phyloP scores from a whole-genome alignment of 2,888 invertebrate species.

The Halictus ligatus region DNA sequence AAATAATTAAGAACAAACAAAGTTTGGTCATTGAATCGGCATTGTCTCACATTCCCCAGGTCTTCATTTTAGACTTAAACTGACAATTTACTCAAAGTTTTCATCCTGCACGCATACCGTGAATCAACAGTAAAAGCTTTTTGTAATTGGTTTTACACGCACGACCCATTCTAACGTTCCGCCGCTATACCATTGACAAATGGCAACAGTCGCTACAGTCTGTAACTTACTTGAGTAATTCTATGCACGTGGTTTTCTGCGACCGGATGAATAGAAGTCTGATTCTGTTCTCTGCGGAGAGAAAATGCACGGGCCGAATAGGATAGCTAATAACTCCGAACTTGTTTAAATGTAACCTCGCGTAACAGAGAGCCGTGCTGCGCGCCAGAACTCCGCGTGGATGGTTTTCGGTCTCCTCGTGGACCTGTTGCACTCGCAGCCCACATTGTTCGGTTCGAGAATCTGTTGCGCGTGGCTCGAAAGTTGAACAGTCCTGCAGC shows the following conservation, averaged over 20 bases:
- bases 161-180: neutral
- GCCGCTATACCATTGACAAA: neutral
- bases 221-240: neutral
- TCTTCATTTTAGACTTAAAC: neutral
- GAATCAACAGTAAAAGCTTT: neutral
- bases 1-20: neutral
- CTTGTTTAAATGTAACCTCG: neutral
- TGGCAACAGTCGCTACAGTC: neutral
- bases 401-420: neutral
- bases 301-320: neutral
- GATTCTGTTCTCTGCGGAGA: neutral
- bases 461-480: neutral
- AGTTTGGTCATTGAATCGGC: too few relatives aligned
- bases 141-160: neutral
- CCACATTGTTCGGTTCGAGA: neutral
- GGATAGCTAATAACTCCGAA: slow-evolving; percentile 3
- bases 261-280: neutral
- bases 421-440: slow-evolving; percentile 19
- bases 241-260: neutral
- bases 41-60: too few relatives aligned
- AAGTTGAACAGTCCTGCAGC: neutral
- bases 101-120: neutral
- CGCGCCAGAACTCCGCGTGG: neutral
- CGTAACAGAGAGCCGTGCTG: neutral
- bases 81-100: neutral